These are phyloP conservation scores for Pristiophorus japonicus DNA, from an alignment of 2,113 vertebrate species.

Conservation along the genomic window DNA sequence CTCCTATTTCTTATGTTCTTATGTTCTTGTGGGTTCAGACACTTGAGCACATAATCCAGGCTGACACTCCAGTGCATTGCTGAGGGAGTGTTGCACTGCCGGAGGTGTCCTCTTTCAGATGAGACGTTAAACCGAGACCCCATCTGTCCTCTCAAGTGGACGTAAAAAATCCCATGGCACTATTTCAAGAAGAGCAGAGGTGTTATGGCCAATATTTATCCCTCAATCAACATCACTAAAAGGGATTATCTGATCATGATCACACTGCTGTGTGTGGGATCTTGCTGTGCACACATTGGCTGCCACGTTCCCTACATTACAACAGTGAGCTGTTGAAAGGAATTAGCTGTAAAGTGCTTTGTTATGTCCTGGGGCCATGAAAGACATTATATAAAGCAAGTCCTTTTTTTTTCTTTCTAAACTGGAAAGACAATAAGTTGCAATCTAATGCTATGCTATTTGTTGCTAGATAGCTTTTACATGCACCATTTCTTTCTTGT, in stretches of 20 bases:
- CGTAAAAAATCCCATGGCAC: no score
- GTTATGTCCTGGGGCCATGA: not conserved
- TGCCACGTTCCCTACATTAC: not conserved
- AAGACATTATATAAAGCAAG: not conserved
- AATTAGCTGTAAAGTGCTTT: not conserved
- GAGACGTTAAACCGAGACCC: no score
- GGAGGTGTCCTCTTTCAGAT: no score
- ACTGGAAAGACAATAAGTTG: not conserved
- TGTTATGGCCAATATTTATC: not conserved
- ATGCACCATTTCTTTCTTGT: not conserved
- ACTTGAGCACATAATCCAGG: no score
- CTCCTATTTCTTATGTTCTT: no score
- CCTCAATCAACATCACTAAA: not conserved
- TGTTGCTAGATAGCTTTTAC: not conserved
- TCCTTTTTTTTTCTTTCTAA: not conserved
- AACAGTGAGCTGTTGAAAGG: not conserved
- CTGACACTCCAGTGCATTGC: no score
- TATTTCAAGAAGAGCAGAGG: no score
- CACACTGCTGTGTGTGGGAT: not conserved
- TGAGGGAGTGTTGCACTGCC: no score
- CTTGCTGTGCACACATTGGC: not conserved
- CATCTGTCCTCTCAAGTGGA: no score
- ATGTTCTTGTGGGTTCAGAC: no score
- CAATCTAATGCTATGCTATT: not conserved
- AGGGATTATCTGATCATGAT: not conserved